Evolutionary conservation across 2,888 invertebrate genomes (phyloP), one percentile per base, ranked within the genome.

Genomic region (Phoenoteleia sp.): DNA sequence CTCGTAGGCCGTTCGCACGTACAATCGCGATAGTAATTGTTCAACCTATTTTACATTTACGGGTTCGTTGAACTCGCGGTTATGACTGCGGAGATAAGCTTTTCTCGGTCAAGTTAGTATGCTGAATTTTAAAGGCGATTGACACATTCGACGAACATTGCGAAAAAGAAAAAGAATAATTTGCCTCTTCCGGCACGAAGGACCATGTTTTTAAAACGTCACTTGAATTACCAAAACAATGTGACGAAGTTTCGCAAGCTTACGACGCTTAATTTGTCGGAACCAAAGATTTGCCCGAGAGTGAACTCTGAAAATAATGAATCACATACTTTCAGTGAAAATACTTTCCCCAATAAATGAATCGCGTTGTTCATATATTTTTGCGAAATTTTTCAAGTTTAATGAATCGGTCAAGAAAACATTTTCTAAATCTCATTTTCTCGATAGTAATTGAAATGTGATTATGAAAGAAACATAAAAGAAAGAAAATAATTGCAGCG

Each of bases 31-130:
- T 36, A 54, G 75, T 75, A 76, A 81, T 76, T 81, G 75, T 81
- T 75, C 69, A 75, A 81, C 81, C 81, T 81, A 81, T 81, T 75
- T 81, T 76, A 69, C 81, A 81, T 81, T 75, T 76, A 81, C 47
- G 69, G 47, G 81, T 81, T 75, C 81, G 81, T 76, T 47, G 81
- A 81, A 76, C 81, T 36, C 62, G 39, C 71, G 62, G 52, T 62
- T 81, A 74, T 36, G 81, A 74, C 81, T 74, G 25, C 36, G 47
- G 67, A 75, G 75, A 81, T 81, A 75, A 75, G 62, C 15, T 69
- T 75, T 75, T 75, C 81, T 81, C 75, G 81, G 81, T 81, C 75
- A 81, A 64, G 36, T 52, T 52, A 67, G 66, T 75, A 56, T 56
- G 54, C 75, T 23, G 60, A 60, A 60, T 81, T 81, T 74, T 58